Percentiles rank a stretch among this genome's conserved stretches.
These are phyloP conservation scores for Raja brachyura DNA, from an alignment of 2,113 vertebrate genomes.

Conservation along the genomic window DNA sequence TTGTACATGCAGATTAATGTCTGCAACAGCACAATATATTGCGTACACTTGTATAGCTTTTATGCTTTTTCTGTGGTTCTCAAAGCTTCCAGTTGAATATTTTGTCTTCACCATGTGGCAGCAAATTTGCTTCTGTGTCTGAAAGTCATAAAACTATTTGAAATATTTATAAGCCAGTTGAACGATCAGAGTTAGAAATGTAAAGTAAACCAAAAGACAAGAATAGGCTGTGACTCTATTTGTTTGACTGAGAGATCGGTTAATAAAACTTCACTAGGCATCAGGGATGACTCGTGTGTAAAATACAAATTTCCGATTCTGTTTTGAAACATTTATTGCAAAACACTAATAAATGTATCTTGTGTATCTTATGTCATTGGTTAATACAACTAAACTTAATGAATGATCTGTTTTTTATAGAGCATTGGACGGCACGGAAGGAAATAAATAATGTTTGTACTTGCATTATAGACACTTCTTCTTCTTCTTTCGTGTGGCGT, in stretches of 20 bases:
- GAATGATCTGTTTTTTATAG: not conserved
- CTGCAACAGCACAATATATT: not conserved
- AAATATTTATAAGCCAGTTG: not conserved
- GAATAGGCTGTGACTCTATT: not conserved
- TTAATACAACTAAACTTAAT: not conserved
- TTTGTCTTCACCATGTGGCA: not conserved
- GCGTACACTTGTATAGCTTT: too few relatives aligned
- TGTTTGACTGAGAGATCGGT: not conserved
- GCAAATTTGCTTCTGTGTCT: not conserved
- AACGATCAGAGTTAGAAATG: not conserved
- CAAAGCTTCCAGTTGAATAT: not conserved
- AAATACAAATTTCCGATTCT: not conserved
- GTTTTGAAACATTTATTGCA: not conserved
- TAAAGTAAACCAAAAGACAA: conserved; percentile 9
- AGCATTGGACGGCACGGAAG: not conserved
- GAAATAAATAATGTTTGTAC: not conserved
- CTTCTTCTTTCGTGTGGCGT: too few relatives aligned
- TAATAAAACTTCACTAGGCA: not conserved
- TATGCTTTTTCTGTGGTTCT: not conserved
- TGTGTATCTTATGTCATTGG: not conserved
- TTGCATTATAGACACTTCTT: too few relatives aligned
- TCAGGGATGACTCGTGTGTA: not conserved
- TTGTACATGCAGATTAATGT: conserved; percentile 1
- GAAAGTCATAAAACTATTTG: not conserved
- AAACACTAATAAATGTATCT: not conserved